Base-by-base conservation (phyloP, 2,113 vertebrate species). In the Megaceryle maxima region DNA sequence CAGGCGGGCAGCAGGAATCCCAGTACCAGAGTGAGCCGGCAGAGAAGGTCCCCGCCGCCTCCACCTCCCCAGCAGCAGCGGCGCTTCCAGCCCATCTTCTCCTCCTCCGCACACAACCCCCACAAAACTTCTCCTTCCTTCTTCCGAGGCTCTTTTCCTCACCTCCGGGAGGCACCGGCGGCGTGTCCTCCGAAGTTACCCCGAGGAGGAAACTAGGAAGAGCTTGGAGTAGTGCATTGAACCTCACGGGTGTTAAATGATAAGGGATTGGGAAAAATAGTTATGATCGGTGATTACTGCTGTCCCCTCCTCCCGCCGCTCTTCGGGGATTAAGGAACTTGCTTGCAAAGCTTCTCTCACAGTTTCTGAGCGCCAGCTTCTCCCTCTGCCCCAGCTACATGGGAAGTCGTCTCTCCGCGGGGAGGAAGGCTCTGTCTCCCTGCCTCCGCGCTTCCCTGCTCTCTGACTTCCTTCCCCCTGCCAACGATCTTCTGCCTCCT, bases 1-100 rank as follows among this genome's bases (percentile, higher is more conserved):
- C 98, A 99, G 97, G 98, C 98, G 55, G 98, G 98, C 87, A 98
- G 97, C 96, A 98, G 97, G 93, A 98, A 98, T 96, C 99, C 98
- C 77, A 99, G 98, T 95, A 98, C 97, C 94, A 99, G 98, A 94
- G 97, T 98, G 95, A 99, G 97, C 97, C 98, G 96, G 96, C 98
- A 99, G 92, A 99, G 97, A 96, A 97, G 97, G 98, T 98, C 98
- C 98, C 94, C 97, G 90, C 97, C 98, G 97, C 96, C 96, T 25
- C 96, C 95, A 94, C 97, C 94, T 70, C 96, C 90, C 88, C 94
- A 81, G 96, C 94, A 94, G 88, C 96, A 73, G 95, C 98, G 97
- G 96, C 96, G 97, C 94, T 98, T 98, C 97, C 98, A 98, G 97
- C 98, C 98, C 99, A 99, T 99, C 94, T 83, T 92, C 87, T 93